A percentile compares a stretch with the other conserved stretches of the same genome.
Evolutionary conservation across 2,113 vertebrate genomes (phyloP).

Genomic region (Rhodinocichla rosea): DNA sequence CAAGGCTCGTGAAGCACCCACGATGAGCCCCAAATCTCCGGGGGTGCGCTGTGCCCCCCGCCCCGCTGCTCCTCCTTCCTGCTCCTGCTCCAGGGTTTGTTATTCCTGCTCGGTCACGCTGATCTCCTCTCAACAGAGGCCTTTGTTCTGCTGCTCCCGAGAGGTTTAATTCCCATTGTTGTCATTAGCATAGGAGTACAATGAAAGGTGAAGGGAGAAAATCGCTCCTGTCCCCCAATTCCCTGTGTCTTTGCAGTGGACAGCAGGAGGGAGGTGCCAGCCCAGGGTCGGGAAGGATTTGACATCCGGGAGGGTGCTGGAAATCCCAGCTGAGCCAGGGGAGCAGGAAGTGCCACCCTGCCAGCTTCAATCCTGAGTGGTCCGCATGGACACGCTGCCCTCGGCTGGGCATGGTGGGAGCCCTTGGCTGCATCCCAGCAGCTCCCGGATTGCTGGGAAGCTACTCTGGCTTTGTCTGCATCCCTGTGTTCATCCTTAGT

Average conservation of each 20-base stretch:
- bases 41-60: not conserved
- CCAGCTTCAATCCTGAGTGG: accelerated
- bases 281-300: not conserved
- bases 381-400: accelerated
- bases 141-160: conserved; percentile 8
- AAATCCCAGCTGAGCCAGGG: accelerated
- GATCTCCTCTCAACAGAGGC: not conserved
- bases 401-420: accelerated
- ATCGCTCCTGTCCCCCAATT: not conserved
- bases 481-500: not conserved
- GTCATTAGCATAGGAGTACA: not conserved
- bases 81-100: not conserved
- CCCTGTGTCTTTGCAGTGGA: not conserved
- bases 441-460: not conserved
- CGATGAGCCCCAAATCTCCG: accelerated
- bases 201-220: not conserved
- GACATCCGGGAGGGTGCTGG: not conserved
- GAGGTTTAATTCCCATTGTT: not conserved
- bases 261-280: not conserved
- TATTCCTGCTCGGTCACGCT: not conserved
- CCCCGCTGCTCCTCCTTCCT: not conserved
- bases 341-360: not conserved
- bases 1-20: accelerated
- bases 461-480: accelerated
- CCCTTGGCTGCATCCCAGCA: not conserved